Conservation (phyloP, 2,113 vertebrate genomes). For the Oreochromis tanganicae region DNA sequence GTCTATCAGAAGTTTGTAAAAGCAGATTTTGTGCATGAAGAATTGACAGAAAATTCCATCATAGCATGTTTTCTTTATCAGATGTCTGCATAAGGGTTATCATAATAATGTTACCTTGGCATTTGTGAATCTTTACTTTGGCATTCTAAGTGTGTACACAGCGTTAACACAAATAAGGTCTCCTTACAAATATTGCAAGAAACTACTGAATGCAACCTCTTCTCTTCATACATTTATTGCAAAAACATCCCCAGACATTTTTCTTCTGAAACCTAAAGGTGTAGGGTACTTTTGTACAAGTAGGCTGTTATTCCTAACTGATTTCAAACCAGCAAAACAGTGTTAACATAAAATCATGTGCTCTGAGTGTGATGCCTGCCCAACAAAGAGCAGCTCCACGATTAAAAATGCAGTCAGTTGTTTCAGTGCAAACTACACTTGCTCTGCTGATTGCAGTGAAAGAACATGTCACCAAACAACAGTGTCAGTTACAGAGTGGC, state of each 20-base stretch:
- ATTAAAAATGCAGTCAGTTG: constrained; percentile 2
- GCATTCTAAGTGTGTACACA: neutral
- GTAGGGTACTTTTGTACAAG: neutral
- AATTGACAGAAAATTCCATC: neutral
- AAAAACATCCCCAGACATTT: neutral
- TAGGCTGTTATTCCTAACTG: neutral
- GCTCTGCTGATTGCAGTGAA: neutral
- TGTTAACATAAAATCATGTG: constrained; percentile 9
- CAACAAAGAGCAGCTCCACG: neutral
- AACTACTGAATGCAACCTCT: neutral
- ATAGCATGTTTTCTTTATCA: neutral
- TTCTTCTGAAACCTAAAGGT: neutral
- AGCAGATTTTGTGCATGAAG: neutral
- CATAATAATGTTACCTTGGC: neutral
- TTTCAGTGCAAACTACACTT: neutral
- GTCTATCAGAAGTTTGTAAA: neutral
- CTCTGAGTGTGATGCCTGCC: neutral
- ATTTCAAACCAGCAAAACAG: constrained; percentile 23
- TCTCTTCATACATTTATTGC: neutral
- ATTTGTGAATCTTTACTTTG: neutral
- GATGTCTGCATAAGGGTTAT: neutral
- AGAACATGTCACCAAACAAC: neutral
- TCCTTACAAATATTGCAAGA: neutral
- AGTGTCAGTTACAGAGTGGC: neutral
- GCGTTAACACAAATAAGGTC: neutral